Conservation (phyloP, 2,888 invertebrate species). For the Fabriciana adippe region DNA sequence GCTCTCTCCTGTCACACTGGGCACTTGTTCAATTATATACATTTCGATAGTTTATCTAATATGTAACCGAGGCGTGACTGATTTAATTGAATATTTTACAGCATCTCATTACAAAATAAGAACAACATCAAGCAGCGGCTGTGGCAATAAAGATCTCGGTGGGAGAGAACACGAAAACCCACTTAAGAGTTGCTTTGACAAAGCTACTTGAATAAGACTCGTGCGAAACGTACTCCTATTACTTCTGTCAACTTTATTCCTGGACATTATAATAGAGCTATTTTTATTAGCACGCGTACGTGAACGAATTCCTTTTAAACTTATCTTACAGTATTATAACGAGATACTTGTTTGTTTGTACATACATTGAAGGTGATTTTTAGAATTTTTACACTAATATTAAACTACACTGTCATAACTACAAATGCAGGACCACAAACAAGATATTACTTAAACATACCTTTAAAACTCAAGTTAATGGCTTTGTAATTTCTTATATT, state of each 20-base stretch:
- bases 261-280: neutral
- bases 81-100: slow-evolving; percentile 54
- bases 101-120: slow-evolving; percentile 59
- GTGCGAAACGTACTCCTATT: slow-evolving; percentile 30
- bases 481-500: too few species aligned
- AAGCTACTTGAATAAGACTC: slow-evolving; percentile 32
- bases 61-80: slow-evolving; percentile 38
- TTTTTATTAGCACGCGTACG: slow-evolving; percentile 7
- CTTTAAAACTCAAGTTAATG: too few species aligned
- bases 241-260: slow-evolving; percentile 22
- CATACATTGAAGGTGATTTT: neutral
- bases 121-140: slow-evolving; percentile 52
- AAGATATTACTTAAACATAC: too few species aligned
- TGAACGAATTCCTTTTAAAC: neutral
- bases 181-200: slow-evolving; percentile 36
- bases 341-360: neutral
- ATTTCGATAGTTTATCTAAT: slow-evolving; percentile 44
- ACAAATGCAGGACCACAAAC: too few species aligned
- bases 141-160: slow-evolving; percentile 56
- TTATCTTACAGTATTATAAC: too few species aligned
- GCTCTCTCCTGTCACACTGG: too few species aligned
- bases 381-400: neutral
- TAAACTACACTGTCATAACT: too few species aligned
- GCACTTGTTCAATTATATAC: neutral
- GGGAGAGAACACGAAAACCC: slow-evolving; percentile 60